Evolutionary conservation across 2,113 vertebrate genomes (phyloP).

Genomic region (Anseranas semipalmata): DNA sequence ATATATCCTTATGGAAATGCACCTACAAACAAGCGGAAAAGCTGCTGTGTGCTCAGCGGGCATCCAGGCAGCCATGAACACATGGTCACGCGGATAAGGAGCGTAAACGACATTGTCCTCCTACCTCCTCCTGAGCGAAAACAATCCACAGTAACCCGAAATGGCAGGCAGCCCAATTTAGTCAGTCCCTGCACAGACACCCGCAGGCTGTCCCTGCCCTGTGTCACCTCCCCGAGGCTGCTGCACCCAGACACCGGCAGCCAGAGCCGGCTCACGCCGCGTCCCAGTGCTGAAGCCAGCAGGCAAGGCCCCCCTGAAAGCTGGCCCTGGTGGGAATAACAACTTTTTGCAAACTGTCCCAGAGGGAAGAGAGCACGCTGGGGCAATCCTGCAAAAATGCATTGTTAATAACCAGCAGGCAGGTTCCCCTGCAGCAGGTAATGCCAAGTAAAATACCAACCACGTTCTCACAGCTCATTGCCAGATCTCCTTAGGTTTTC

Average conservation of each 20-base stretch:
- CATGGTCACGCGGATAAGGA: neutral
- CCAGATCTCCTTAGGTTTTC: neutral
- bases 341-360: neutral
- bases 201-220: neutral
- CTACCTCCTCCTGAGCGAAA: neutral
- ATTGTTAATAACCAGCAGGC: neutral
- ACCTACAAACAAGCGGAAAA: neutral
- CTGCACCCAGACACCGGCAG: neutral
- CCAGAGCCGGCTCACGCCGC: neutral
- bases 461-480: neutral
- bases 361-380: neutral
- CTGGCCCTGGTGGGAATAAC: neutral
- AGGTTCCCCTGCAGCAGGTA: neutral
- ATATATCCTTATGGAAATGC: neutral
- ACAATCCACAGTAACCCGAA: neutral
- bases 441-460: neutral
- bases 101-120: neutral
- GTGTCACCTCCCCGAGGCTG: neutral
- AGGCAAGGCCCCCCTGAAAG: neutral
- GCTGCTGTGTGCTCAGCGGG: neutral
- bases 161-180: neutral
- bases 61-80: neutral
- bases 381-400: neutral
- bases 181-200: neutral
- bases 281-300: too few species aligned